A percentile compares a stretch with the other conserved stretches of the same genome.
Conservation (phyloP, 2,888 invertebrate species). For the Plutella xylostella region DNA sequence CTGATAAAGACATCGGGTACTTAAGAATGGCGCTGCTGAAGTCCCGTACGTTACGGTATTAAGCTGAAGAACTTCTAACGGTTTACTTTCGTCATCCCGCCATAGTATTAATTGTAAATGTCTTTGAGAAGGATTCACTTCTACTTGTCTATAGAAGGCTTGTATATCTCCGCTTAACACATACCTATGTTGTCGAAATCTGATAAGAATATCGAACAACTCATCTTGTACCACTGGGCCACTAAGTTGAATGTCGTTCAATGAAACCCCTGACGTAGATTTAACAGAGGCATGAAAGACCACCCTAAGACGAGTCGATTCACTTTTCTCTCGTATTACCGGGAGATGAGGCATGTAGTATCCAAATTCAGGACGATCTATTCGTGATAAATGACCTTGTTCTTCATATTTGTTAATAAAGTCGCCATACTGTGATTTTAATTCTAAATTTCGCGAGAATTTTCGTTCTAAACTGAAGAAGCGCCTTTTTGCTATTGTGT, state of each 20-base stretch:
- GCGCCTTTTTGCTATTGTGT: conserved; percentile 17
- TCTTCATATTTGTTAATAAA: conserved; percentile 15
- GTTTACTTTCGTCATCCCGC: conserved; percentile 1
- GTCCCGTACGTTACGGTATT: conserved; percentile 9
- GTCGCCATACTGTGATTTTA: conserved; percentile 10
- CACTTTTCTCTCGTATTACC: conserved; percentile 14
- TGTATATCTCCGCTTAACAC: conserved; percentile 1
- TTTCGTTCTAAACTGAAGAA: conserved; percentile 15
- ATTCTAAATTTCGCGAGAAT: conserved; percentile 6
- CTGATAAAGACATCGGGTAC: conserved; percentile 19
- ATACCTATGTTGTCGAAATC: not conserved
- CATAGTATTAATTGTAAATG: conserved; percentile 11
- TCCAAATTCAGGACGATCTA: conserved; percentile 6
- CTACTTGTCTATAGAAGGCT: not conserved
- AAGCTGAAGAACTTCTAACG: not conserved
- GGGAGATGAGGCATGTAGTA: conserved; percentile 20
- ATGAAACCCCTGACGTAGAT: conserved; percentile 17
- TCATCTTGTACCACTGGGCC: conserved; percentile 22
- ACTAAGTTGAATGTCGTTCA: conserved; percentile 21
- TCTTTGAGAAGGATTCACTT: conserved; percentile 5
- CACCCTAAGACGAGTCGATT: conserved; percentile 19
- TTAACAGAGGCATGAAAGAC: conserved; percentile 21
- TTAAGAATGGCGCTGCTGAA: conserved; percentile 14
- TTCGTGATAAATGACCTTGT: conserved; percentile 14
- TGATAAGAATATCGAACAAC: not conserved